phyloP scores from a whole-genome alignment of 2,113 vertebrate species.

The Sinocyclocheilus rhinocerous region DNA sequence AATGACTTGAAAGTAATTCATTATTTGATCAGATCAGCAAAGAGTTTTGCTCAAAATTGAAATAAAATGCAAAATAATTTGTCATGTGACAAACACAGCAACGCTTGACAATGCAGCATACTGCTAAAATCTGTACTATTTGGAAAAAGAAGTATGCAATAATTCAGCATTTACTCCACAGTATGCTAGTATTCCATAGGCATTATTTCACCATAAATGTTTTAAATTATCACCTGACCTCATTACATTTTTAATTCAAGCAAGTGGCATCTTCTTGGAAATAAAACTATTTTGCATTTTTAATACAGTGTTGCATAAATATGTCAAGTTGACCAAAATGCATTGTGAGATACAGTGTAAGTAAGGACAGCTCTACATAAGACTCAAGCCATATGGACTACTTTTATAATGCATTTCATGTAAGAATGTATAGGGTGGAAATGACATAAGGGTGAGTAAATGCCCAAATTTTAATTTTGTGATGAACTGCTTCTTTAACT shows the following conservation, averaged over 20 bases:
- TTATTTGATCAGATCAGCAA: not conserved
- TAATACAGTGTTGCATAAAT: not conserved
- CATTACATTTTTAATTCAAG: not conserved
- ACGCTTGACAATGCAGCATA: not conserved
- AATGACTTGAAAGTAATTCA: not conserved
- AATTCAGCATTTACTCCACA: not conserved
- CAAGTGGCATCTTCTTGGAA: not conserved
- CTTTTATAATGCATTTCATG: not conserved
- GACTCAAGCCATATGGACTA: no score
- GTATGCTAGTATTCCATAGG: not conserved
- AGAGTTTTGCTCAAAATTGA: not conserved
- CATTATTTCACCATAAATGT: slow-evolving; percentile 1
- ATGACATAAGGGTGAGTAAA: not conserved
- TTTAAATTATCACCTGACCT: not conserved
- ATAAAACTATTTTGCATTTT: not conserved
- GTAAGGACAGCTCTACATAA: not conserved
- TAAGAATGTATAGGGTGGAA: not conserved
- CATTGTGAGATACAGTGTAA: not conserved
- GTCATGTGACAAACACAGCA: not conserved
- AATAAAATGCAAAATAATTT: not conserved
- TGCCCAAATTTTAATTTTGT: not conserved
- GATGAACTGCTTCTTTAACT: not conserved
- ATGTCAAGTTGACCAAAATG: not conserved
- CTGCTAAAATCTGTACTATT: not conserved
- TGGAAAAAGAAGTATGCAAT: not conserved